phyloP scores from a whole-genome alignment of 2,888 invertebrate genomes.

The Seira musarum region DNA sequence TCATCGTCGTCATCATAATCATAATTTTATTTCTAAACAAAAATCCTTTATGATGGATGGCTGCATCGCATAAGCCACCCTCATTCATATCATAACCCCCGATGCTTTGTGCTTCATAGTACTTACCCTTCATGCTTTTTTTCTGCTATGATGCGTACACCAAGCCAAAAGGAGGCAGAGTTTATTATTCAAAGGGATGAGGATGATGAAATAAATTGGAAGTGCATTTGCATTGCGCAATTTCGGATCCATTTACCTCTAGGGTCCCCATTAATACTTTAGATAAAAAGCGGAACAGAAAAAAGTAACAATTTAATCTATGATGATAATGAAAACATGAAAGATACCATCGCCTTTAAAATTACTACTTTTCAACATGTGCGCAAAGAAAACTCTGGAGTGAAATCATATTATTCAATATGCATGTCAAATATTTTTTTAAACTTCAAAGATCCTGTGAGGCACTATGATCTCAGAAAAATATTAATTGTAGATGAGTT shows the following conservation, averaged over 20 bases:
- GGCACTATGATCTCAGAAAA: constrained; percentile 12
- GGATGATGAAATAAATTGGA: constrained; percentile 24
- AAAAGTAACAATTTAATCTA: constrained; percentile 33
- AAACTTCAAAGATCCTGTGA: constrained; percentile 36
- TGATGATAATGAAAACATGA: constrained; percentile 16
- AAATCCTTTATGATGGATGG: constrained; percentile 31
- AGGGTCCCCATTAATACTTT: constrained; percentile 25
- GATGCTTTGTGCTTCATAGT: constrained; percentile 22
- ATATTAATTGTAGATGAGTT: constrained; percentile 15
- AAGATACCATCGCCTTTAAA: constrained; percentile 1
- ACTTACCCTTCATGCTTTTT: constrained; percentile 30
- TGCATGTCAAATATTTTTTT: constrained; percentile 29
- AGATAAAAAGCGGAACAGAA: constrained; percentile 9
- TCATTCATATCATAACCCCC: constrained; percentile 14
- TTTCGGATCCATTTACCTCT: constrained; percentile 48
- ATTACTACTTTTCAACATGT: constrained; percentile 8
- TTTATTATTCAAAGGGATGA: constrained; percentile 7
- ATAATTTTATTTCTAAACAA: constrained; percentile 48
- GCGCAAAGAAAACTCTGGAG: not conserved
- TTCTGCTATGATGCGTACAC: not conserved
- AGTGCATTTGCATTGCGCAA: constrained; percentile 39
- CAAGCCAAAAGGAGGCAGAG: not conserved
- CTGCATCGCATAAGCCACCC: constrained; percentile 29
- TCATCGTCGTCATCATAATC: constrained; percentile 36
- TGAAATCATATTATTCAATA: constrained; percentile 9